Base-by-base conservation (phyloP, 2,113 vertebrate species). In the Drymodes brunneopygia region DNA sequence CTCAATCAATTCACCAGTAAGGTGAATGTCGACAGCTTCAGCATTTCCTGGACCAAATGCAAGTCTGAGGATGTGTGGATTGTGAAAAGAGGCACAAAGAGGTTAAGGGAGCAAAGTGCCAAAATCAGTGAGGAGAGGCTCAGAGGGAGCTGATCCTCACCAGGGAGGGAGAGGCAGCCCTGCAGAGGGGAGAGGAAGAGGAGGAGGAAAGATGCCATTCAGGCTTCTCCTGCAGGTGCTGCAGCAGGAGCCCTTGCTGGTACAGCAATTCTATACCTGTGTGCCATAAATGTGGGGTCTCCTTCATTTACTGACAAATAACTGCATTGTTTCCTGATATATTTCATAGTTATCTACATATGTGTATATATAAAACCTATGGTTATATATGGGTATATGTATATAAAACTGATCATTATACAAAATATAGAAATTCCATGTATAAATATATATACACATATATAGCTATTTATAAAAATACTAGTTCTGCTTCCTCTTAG, bases 211-310 rank as follows among this genome's bases (percentile, higher is more conserved):
- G 29, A 10, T 61, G 7, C 15, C 22, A 12, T 14, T 48, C 29
- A 14, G 42, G 15, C 8, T 42, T 47, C 33, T 44, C 27, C 1
- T 11, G 6, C 31, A 27, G 10, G 10, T 47, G 1, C 28, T 47
- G 62, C 57, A 79, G 45, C 38, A 65, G 70, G 38, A 65, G 12
- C 25, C 65, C 28, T n/a, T 0, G 0, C 22, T 62, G 10, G 4
- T 8, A 7, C 6, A 16, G 15, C 22, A 33, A 0, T 33, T 19
- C 19, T 25, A 1, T 4, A 10, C 7, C n/a, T 29, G 8, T 10
- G 17, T 27, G 25, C n/a, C 44, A 15, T 12, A 31, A 24, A 35
- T 6, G 14, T 11, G 6, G 1, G 3, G 6, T 44, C 12, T 56
- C 29, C 24, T 38, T 6, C 9, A 29, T 23, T 85, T 67, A 15